Percentiles rank a stretch among this genome's conserved stretches.
Evolutionary conservation across 1,140 invertebrate genomes (phyloP).

Genomic region (Caenorhabditis briggsae): DNA sequence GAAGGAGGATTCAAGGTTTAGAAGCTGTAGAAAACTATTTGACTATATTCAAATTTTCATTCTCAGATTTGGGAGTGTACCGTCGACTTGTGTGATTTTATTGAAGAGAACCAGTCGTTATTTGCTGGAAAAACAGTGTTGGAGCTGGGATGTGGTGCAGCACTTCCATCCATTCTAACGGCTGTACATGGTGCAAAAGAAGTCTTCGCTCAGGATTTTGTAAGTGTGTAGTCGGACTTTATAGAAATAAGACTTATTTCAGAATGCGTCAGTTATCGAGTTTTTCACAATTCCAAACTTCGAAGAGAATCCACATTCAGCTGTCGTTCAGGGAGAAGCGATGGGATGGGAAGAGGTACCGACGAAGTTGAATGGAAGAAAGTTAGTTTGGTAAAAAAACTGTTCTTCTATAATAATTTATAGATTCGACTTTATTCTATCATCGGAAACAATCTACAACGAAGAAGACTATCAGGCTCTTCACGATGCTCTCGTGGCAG

Average conservation of each 20-base stretch:
- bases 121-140: slow-evolving; percentile 59
- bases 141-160: slow-evolving; percentile 77
- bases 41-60: not conserved
- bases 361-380: slow-evolving; percentile 22
- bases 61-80: slow-evolving; percentile 63
- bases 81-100: slow-evolving; percentile 58
- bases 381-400: not conserved
- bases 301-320: slow-evolving; percentile 64
- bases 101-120: slow-evolving; percentile 26
- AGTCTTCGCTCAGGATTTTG: slow-evolving; percentile 78
- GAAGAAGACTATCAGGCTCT: slow-evolving; percentile 76
- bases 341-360: slow-evolving; percentile 70
- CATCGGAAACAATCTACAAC: slow-evolving; percentile 79
- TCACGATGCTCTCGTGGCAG: slow-evolving; percentile 70
- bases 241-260: slow-evolving; percentile 49
- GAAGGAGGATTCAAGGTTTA: slow-evolving; percentile 64
- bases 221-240: slow-evolving; percentile 63
- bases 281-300: slow-evolving; percentile 76
- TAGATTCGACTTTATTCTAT: slow-evolving; percentile 78
- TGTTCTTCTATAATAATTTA: slow-evolving; percentile 51
- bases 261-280: slow-evolving; percentile 76
- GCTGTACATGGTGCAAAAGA: slow-evolving; percentile 67
- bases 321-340: slow-evolving; percentile 38
- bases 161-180: slow-evolving; percentile 74
- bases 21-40: not conserved